Base-by-base conservation (phyloP, 2,888 invertebrate genomes). In the Bursaphelenchus okinawaensis region DNA sequence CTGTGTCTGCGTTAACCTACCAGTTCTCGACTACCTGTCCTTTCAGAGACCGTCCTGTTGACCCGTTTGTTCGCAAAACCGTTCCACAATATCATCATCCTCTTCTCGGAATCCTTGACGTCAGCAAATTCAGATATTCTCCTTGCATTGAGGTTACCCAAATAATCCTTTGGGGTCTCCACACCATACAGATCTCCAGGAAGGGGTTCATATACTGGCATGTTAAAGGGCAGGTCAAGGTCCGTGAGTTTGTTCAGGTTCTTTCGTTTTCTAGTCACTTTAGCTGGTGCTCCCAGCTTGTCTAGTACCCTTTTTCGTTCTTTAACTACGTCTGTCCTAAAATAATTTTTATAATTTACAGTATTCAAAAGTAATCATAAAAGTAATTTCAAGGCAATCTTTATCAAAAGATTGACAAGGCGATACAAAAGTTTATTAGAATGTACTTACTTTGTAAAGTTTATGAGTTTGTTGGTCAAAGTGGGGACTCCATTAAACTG, bases 21-120 rank as follows among this genome's bases (percentile, higher is more conserved):
- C 40, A 40, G 12, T 40, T 16, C 3, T 40, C n/a, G 40, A n/a
- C 40, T 40, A 12, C 40, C 40, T 40, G 40, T 40, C n/a, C n/a
- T 40, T 40, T 40, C 40, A 3, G 40, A 40, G n/a, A 28, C 24
- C 29, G 26, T 26, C 8, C 56, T 22, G 19, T 29, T 19, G 16
- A 24, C 19, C n/a, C 27, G 12, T 19, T 24, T 24, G 29, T 24
- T 56, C 16, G 19, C 56, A 19, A 56, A 56, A 9, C 23, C 19
- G 6, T 56, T 56, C 56, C 56, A 56, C 26, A 23, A 12, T 12
- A 56, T 19, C 56, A 56, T 56, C 56, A 56, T 56, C 8, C 27
- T n/a, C 29, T 56, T 56, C 29, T 56, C 56, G 8, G 20, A 9
- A 19, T 19, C 56, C 12, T 20, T 19, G 16, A 56, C 56, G 26